These are phyloP conservation scores for Falcunculus frontatus DNA, from an alignment of 2,113 vertebrate genomes.

Conservation along the genomic window DNA sequence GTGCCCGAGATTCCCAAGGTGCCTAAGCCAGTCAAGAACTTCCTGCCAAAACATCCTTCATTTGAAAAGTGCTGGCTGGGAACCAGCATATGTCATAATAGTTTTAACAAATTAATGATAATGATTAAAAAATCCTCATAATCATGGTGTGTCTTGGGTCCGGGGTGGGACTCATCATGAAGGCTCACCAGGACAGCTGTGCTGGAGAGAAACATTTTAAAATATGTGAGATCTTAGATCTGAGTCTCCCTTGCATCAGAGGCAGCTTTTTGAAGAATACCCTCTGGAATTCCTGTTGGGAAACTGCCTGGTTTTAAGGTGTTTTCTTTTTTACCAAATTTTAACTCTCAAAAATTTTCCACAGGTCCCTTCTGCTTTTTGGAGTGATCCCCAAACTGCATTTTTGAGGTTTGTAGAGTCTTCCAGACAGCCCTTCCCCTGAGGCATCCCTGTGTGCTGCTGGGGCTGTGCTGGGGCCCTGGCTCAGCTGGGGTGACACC, in stretches of 20 bases:
- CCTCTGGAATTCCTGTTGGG: background rate
- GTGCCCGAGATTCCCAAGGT: background rate
- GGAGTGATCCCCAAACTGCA: background rate
- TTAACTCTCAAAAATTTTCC: background rate
- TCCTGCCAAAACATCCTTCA: constrained; percentile 3
- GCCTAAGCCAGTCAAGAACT: background rate
- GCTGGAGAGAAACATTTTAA: background rate
- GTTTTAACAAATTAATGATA: constrained; percentile 15
- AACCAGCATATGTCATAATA: background rate
- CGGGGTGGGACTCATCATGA: background rate
- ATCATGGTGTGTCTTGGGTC: background rate
- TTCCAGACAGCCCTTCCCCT: background rate
- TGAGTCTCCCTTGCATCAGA: background rate
- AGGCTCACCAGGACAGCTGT: background rate
- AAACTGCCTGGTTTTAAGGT: background rate
- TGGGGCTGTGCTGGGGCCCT: background rate
- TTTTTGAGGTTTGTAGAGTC: background rate
- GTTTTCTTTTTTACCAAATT: background rate
- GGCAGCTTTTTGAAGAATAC: background rate
- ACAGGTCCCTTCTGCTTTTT: background rate
- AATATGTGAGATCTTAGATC: background rate
- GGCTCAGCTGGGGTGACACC: background rate
- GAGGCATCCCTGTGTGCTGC: background rate
- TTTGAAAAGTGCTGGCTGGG: background rate
- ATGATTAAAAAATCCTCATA: background rate